Base-by-base conservation (phyloP, 1,140 invertebrate genomes). In the Nylanderia fulva region DNA sequence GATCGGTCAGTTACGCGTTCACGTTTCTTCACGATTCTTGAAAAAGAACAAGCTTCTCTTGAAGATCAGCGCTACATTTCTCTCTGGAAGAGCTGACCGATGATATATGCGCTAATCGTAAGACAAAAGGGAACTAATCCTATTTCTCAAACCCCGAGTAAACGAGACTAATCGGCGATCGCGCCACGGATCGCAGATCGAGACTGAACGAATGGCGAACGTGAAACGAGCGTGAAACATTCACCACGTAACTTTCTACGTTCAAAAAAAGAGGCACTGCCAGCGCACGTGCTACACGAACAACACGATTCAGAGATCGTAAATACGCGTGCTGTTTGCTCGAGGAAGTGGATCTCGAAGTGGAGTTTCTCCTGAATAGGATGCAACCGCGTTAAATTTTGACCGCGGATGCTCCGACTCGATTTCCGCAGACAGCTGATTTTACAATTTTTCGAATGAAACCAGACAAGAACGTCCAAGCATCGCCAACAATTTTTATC, bases 191-290 rank as follows among this genome's bases (percentile, higher is more conserved):
- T 54, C 58, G 42, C 42, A 29, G 15, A 27, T 74, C 29, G 42
- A 54, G 45, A 74, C 72, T 74, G 58, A 75, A 15, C 39, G 80
- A 72, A 33, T 42, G 21, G 58, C n/a, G 39, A 84, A 45, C 42
- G 66, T 52, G 13, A 76, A 63, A 63, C 11, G n/a, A 83, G 39
- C 36, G 54, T 15, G 3, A 39, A 15, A 52, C 58, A 58, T 75
- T 64, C 58, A 1, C 45, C 45, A n/a, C 21, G 18, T 76, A 76
- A 76, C 80, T 84, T 75, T 84, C 77, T 42, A 76, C 54, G 9
- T 27, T 27, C 15, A 29, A 4, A 13, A 48, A 48, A 9, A 61
- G 29, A 61, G 56, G 80, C 71, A 76, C 15, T 3, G 27, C 9
- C 18, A 24, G 11, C 42, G 7, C 63, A 71, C 36, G 64, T 71